Conservation (phyloP, 2,797 vertebrate genomes). For the Channa striata region DNA sequence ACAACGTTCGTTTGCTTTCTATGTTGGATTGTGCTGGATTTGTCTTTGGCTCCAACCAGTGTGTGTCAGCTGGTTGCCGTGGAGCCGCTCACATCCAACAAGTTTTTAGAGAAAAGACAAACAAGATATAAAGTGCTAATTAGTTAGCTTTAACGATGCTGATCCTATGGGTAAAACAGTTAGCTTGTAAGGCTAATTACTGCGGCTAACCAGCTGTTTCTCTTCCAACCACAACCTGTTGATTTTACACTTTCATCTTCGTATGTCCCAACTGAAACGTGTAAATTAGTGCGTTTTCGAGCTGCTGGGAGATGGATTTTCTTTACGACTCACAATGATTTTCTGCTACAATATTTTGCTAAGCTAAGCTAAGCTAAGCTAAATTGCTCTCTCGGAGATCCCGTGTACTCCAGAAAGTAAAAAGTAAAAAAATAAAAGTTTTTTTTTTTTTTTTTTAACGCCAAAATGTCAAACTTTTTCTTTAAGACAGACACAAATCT, state of each 20-base stretch:
- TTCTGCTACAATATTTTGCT: background rate
- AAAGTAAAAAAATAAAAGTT: background rate
- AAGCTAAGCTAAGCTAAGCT: background rate
- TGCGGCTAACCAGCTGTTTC: background rate
- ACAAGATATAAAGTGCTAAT: constrained; percentile 19
- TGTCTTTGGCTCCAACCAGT: constrained; percentile 6
- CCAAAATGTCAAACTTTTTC: constrained; percentile 26
- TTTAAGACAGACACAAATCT: constrained; percentile 54
- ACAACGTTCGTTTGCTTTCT: constrained; percentile 5
- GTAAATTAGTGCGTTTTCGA: constrained; percentile 11
- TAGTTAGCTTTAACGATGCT: constrained; percentile 23
- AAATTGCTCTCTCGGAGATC: too few species aligned
- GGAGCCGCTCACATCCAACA: constrained; percentile 30
- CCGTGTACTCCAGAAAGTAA: constrained; percentile 15
- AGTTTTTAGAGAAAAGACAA: constrained; percentile 26
- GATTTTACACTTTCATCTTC: constrained; percentile 6
- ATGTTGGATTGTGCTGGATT: background rate
- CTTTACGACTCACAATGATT: too few species aligned
- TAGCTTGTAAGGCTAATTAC: too few species aligned
- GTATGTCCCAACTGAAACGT: background rate
- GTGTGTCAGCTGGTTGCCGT: constrained; percentile 22
- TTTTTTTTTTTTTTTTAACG: too few species aligned
- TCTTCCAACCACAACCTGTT: constrained; percentile 26
- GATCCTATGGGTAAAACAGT: constrained; percentile 9
- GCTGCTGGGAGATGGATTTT: background rate